Evolutionary conservation across 2,797 vertebrate genomes (phyloP).

Genomic region (Sebastes steindachneri): DNA sequence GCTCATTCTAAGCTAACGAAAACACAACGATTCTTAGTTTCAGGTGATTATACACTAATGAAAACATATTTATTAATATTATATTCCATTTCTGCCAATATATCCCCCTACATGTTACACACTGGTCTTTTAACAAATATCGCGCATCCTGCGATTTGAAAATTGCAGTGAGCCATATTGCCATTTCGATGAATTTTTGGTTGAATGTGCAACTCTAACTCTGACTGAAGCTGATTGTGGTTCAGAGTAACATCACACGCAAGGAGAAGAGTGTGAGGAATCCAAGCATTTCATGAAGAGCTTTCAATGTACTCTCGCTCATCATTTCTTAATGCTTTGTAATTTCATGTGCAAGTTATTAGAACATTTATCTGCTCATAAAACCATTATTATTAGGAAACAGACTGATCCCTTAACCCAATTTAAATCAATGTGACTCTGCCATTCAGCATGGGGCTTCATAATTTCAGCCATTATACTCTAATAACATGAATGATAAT

Average conservation of each 20-base stretch:
- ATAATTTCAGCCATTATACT: background rate
- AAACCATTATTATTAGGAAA: background rate
- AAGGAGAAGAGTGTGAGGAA: background rate
- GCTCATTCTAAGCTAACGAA: too few species aligned
- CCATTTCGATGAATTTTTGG: too few species aligned
- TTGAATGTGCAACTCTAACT: accelerated
- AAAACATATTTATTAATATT: too few species aligned
- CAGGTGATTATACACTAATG: too few species aligned
- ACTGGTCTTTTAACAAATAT: too few species aligned
- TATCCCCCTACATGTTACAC: accelerated
- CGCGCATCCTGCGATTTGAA: accelerated
- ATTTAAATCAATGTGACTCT: background rate
- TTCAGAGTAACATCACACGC: background rate
- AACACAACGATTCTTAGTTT: too few species aligned
- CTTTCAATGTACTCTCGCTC: background rate
- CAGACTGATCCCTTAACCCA: conserved; percentile 3
- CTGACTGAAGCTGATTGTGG: background rate
- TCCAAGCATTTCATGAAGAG: background rate
- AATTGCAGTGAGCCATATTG: too few species aligned
- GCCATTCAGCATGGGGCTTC: background rate
- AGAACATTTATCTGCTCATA: background rate
- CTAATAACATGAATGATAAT: background rate
- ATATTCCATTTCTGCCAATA: too few species aligned
- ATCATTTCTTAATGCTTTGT: background rate
- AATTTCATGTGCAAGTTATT: background rate